Evolutionary conservation across 2,113 vertebrate genomes (phyloP).

Genomic region (Steatornis caripensis): DNA sequence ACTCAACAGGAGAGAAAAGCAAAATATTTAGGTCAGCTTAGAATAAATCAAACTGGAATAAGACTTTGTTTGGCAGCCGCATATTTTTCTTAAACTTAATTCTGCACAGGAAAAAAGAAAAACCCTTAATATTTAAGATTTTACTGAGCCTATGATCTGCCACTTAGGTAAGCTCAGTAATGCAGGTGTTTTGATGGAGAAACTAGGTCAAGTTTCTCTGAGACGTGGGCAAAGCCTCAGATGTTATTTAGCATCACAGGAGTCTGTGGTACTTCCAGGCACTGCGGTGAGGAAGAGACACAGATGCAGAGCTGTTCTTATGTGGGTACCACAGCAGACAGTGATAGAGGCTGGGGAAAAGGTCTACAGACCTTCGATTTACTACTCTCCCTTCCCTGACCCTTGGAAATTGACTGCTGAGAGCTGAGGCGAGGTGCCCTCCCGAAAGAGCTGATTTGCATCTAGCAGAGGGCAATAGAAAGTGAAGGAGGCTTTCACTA

Average conservation of each 20-base stretch:
- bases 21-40: conserved; percentile 42
- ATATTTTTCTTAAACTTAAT: background rate
- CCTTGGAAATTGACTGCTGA: background rate
- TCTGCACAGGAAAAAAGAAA: background rate
- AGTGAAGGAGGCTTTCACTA: background rate
- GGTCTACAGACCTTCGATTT: background rate
- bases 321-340: background rate
- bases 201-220: conserved; percentile 28
- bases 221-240: background rate
- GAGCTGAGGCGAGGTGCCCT: background rate
- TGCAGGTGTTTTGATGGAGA: conserved; percentile 15
- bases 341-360: background rate
- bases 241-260: background rate
- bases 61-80: background rate
- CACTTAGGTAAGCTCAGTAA: background rate
- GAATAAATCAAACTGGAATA: conserved; percentile 16
- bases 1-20: background rate
- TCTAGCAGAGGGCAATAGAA: background rate
- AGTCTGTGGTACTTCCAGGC: background rate
- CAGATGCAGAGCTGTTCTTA: background rate
- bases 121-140: background rate
- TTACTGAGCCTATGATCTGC: background rate
- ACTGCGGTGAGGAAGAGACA: background rate
- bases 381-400: background rate
- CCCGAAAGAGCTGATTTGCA: background rate